Conservation (phyloP, 2,797 vertebrate species). For the Silurus aristotelis region DNA sequence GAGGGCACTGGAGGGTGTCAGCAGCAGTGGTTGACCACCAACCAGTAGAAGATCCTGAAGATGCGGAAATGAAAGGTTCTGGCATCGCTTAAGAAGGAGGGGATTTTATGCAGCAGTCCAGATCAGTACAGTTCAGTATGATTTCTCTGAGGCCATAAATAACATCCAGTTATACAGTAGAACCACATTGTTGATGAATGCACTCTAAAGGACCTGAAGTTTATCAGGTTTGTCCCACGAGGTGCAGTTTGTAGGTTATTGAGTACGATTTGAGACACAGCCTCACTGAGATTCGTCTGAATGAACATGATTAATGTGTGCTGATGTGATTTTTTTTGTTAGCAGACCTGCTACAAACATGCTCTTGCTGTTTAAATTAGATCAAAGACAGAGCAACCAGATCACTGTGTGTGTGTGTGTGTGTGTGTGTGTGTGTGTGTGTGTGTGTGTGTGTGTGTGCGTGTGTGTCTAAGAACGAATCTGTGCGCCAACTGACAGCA, state of each 20-base stretch:
- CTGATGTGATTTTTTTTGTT: slow-evolving; percentile 1
- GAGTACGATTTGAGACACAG: background rate
- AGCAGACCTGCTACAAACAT: background rate
- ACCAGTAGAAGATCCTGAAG: background rate
- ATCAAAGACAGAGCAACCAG: background rate
- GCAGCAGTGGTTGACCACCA: background rate
- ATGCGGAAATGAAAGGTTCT: background rate
- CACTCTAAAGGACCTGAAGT: background rate
- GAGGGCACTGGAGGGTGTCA: background rate
- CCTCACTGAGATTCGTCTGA: background rate
- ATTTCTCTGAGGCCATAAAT: background rate
- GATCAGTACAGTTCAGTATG: background rate
- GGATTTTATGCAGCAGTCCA: background rate
- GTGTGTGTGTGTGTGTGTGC: background rate
- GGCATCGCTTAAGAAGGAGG: background rate
- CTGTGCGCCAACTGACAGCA: slow-evolving; percentile 34
- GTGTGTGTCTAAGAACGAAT: slow-evolving; percentile 7
- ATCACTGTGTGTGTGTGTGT: slow-evolving; percentile 17
- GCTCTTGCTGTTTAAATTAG: slow-evolving; percentile 2
- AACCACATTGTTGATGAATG: background rate
- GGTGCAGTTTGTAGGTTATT: background rate
- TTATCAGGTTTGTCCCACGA: background rate
- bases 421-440: slow-evolving; percentile 22
- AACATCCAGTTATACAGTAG: background rate
- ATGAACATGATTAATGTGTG: slow-evolving; percentile 4